A percentile compares a stretch with the other conserved stretches of the same genome.
Conservation (phyloP, 2,797 vertebrate genomes). For the Falco rusticolus region DNA sequence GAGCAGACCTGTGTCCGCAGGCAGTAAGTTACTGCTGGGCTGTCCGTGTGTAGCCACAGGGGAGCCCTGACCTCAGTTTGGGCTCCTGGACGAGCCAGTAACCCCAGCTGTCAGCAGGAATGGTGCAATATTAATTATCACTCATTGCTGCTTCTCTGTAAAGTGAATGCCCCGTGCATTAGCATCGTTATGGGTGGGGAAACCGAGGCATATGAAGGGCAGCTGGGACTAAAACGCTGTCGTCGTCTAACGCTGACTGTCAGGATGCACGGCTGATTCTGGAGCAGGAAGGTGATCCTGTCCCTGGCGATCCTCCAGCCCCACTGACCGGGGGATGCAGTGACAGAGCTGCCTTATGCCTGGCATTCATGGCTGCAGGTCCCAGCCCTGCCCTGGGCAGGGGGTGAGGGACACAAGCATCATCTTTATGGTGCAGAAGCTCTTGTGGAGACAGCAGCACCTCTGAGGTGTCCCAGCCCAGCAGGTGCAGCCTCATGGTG, state of each 20-base stretch:
- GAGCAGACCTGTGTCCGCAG: neutral
- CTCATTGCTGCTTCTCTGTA: neutral
- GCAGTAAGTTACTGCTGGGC: neutral
- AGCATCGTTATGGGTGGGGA: neutral
- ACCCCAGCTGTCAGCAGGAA: neutral
- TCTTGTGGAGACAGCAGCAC: neutral
- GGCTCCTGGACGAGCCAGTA: neutral
- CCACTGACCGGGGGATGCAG: neutral
- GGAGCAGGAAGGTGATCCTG: neutral
- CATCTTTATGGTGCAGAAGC: neutral
- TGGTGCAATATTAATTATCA: neutral
- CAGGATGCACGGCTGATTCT: neutral
- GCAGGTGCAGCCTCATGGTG: neutral
- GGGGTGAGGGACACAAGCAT: neutral
- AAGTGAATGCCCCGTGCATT: neutral
- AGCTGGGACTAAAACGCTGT: neutral
- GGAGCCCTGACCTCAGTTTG: neutral
- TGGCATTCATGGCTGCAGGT: rapidly evolving
- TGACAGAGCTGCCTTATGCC: neutral
- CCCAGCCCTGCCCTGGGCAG: neutral
- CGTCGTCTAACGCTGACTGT: rapidly evolving
- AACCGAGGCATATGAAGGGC: neutral
- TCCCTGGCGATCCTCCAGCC: neutral
- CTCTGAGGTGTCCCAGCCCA: rapidly evolving
- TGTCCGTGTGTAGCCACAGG: neutral